Conservation (phyloP, 1,140 invertebrate genomes). For the Drosophila biarmipes region DNA sequence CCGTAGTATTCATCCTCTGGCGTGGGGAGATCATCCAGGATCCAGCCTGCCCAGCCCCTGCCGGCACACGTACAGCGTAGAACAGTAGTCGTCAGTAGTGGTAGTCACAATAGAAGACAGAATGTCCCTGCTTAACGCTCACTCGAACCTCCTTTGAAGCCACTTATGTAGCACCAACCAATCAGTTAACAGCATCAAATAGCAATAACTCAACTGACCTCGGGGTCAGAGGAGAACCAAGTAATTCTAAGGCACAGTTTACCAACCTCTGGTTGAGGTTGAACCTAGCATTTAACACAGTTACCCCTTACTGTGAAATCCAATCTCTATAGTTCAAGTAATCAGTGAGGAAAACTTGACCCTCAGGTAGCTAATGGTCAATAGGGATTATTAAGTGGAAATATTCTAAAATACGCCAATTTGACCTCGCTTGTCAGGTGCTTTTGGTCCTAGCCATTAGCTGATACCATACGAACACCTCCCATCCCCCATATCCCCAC, state of each 20-base stretch:
- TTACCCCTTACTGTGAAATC: not conserved
- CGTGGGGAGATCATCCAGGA: not conserved
- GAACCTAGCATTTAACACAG: not conserved
- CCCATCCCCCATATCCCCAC: not conserved
- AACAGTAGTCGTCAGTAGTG: too few species aligned
- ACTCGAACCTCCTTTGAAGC: not conserved
- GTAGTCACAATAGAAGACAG: too few species aligned
- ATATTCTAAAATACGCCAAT: slow-evolving; percentile 3
- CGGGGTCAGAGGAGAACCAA: not conserved
- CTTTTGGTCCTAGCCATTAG: not conserved
- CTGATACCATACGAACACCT: not conserved
- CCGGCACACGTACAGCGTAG: too few species aligned
- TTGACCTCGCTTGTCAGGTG: slow-evolving; percentile 27
- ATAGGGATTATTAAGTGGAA: slow-evolving; percentile 13
- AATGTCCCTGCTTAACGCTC: not conserved
- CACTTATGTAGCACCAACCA: slow-evolving; percentile 5
- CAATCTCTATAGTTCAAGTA: not conserved
- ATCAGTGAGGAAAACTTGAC: not conserved
- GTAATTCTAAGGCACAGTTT: slow-evolving; percentile 7
- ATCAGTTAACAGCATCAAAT: slow-evolving; percentile 27
- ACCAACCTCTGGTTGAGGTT: not conserved
- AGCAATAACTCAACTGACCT: slow-evolving; percentile 9
- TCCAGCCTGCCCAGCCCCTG: too few species aligned
- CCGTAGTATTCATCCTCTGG: slow-evolving; percentile 2
- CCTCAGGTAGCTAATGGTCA: slow-evolving; percentile 13